A percentile compares a stretch with the other conserved stretches of the same genome.
Evolutionary conservation across 2,797 vertebrate genomes (phyloP).

Genomic region (Rhynchotus rufescens): DNA sequence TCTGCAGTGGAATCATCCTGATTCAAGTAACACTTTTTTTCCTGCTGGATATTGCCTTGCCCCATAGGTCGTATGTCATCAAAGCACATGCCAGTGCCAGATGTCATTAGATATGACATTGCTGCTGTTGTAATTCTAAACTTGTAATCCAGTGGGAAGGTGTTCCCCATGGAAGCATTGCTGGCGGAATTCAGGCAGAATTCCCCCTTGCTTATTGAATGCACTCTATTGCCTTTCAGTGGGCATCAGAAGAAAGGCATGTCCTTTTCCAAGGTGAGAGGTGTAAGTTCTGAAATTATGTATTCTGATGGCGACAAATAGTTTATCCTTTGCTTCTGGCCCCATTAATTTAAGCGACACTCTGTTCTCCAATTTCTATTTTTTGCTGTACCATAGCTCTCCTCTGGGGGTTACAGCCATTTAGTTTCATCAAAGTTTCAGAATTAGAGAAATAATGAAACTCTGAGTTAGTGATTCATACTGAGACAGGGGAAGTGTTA

Average conservation of each 20-base stretch:
- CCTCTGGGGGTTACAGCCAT: neutral
- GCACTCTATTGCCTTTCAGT: neutral
- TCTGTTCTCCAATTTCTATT: conserved; percentile 26
- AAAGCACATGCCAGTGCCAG: neutral
- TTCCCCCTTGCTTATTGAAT: neutral
- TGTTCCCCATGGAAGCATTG: neutral
- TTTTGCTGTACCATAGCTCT: neutral
- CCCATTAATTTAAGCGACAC: conserved; percentile 3
- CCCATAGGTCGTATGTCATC: neutral
- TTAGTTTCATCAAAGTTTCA: conserved; percentile 6
- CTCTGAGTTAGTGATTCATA: neutral
- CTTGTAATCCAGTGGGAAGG: neutral
- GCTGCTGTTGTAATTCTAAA: neutral
- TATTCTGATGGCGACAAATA: neutral
- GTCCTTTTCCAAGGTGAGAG: neutral
- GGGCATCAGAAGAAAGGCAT: neutral
- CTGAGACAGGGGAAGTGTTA: neutral
- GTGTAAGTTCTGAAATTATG: neutral
- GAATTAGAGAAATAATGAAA: conserved; percentile 27
- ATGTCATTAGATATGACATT: neutral
- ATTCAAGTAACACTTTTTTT: neutral
- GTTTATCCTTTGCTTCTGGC: neutral
- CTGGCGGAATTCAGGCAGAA: neutral
- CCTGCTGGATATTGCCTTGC: neutral
- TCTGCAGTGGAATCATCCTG: neutral